Percentiles rank a stretch among this genome's conserved stretches.
Conservation (phyloP, 2,113 vertebrate species). For the Pygoscelis adeliae region DNA sequence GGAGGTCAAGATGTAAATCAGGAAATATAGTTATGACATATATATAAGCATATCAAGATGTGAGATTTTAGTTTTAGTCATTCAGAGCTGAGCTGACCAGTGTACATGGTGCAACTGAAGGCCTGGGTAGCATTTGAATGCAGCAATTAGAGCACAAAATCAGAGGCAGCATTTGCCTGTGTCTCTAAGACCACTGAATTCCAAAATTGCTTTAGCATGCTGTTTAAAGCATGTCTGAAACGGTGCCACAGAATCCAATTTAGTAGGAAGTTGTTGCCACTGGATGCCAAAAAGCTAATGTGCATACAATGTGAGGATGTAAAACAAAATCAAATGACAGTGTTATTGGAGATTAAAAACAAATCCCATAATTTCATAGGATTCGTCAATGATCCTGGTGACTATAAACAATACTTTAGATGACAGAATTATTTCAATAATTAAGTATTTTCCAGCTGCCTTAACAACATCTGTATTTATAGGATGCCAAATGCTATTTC, state of each 20-base stretch:
- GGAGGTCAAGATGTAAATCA: background rate
- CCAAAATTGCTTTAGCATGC: background rate
- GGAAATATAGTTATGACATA: background rate
- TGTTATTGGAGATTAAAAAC: background rate
- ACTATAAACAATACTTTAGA: background rate
- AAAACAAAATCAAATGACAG: background rate
- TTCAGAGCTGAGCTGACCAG: background rate
- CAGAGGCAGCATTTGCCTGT: background rate
- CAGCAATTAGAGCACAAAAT: background rate
- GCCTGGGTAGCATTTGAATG: background rate
- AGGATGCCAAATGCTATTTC: background rate
- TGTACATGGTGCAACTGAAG: accelerated
- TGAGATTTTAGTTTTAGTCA: background rate
- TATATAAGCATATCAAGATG: background rate
- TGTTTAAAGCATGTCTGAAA: background rate
- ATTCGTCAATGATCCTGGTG: background rate
- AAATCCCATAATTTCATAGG: background rate
- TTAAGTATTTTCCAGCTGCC: background rate
- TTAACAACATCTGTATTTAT: background rate
- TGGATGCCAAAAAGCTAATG: background rate
- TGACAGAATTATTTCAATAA: background rate
- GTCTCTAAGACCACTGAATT: background rate
- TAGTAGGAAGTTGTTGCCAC: background rate
- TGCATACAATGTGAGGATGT: background rate
- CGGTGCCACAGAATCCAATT: background rate